These are phyloP conservation scores for Aproaerema taeniolella DNA, from an alignment of 2,888 invertebrate genomes.

Conservation along the genomic window DNA sequence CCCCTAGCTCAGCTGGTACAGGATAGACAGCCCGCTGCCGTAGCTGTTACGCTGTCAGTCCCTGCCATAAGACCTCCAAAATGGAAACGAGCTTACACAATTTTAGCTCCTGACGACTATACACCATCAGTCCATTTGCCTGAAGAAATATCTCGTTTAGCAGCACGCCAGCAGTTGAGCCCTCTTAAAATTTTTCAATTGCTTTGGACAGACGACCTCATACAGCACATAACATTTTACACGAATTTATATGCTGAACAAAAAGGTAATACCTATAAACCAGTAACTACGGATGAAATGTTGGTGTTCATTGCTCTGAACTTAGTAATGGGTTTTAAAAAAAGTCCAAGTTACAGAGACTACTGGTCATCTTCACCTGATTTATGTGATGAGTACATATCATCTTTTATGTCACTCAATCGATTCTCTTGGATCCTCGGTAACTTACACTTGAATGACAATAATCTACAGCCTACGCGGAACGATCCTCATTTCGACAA, in stretches of 20 bases:
- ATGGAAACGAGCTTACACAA: slow-evolving; percentile 7
- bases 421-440: too few species aligned
- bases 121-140: slow-evolving; percentile 3
- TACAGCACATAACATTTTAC: slow-evolving; percentile 7
- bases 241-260: too few species aligned
- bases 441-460: too few species aligned
- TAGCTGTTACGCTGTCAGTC: slow-evolving; percentile 1
- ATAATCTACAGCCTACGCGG: slow-evolving; percentile 12
- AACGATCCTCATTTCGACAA: slow-evolving; percentile 11
- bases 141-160: slow-evolving; percentile 3
- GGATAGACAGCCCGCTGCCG: slow-evolving; percentile 1
- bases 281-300: too few species aligned
- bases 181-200: slow-evolving; percentile 1
- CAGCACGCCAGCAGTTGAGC: slow-evolving; percentile 1
- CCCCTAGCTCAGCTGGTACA: slow-evolving; percentile 3
- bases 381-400: too few species aligned
- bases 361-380: too few species aligned
- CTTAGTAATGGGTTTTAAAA: too few species aligned
- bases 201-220: neutral
- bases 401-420: too few species aligned
- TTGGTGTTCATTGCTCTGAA: too few species aligned
- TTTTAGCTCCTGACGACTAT: slow-evolving; percentile 6
- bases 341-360: too few species aligned
- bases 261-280: too few species aligned
- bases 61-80: slow-evolving; percentile 2